A percentile compares a stretch with the other conserved stretches of the same genome.
These are phyloP conservation scores for Pangasianodon gigas DNA, from an alignment of 2,113 vertebrate genomes.

Conservation along the genomic window DNA sequence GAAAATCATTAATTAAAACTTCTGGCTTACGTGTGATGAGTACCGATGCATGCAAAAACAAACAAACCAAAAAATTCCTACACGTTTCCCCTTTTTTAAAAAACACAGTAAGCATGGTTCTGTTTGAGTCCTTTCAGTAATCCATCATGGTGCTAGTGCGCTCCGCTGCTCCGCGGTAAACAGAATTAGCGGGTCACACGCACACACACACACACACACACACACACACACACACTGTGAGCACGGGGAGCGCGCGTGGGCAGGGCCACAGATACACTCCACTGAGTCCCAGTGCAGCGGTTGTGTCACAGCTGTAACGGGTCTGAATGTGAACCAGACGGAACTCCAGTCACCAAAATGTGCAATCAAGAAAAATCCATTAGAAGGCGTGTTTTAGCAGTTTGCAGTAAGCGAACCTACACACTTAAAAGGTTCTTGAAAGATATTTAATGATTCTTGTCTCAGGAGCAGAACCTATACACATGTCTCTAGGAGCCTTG, in stretches of 20 bases:
- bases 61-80: conserved; percentile 46
- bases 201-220: neutral
- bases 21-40: conserved; percentile 68
- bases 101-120: conserved; percentile 74
- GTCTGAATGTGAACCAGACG: neutral
- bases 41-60: conserved; percentile 66
- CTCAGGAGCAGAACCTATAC: neutral
- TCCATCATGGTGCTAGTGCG: conserved; percentile 65
- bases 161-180: conserved; percentile 13
- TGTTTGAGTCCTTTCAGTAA: conserved; percentile 60
- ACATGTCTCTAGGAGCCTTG: neutral
- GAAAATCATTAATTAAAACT: neutral
- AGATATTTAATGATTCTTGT: neutral
- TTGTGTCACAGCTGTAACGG: conserved; percentile 23
- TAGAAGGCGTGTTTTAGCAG: neutral
- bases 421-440: neutral
- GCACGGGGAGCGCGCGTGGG: conserved; percentile 46
- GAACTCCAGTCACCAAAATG: neutral
- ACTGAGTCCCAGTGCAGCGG: conserved; percentile 24
- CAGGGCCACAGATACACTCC: conserved; percentile 37
- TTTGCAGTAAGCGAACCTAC: neutral
- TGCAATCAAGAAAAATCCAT: neutral
- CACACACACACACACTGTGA: neutral
- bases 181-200: conserved; percentile 37
- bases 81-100: conserved; percentile 70